phyloP scores from a whole-genome alignment of 2,797 vertebrate genomes.

The Micropoecilia bifurca region DNA sequence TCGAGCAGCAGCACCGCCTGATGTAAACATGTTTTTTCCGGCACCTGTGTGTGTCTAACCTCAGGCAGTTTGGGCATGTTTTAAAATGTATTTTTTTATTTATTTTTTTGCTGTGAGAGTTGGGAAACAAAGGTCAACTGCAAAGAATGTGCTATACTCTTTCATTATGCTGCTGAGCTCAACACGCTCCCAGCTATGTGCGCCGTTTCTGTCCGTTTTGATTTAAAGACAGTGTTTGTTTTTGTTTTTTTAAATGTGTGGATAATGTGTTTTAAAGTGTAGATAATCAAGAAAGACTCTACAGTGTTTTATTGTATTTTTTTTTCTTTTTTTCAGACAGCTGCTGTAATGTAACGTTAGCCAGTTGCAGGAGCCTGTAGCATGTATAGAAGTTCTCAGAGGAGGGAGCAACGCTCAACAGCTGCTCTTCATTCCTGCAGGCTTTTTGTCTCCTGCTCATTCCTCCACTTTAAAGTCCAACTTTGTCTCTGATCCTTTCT shows the following conservation, averaged over 20 bases:
- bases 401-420: slow-evolving; percentile 68
- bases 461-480: slow-evolving; percentile 47
- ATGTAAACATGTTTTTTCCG: slow-evolving; percentile 38
- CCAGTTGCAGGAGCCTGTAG: slow-evolving; percentile 58
- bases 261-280: slow-evolving; percentile 11
- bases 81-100: slow-evolving; percentile 21
- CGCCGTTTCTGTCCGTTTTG: slow-evolving; percentile 19
- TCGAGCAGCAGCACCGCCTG: slow-evolving; percentile 7
- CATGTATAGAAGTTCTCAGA: slow-evolving; percentile 60
- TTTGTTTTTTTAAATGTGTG: slow-evolving; percentile 10
- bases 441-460: slow-evolving; percentile 46
- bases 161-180: slow-evolving; percentile 36
- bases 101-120: slow-evolving; percentile 32
- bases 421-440: slow-evolving; percentile 66
- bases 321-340: slow-evolving; percentile 49
- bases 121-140: slow-evolving; percentile 50
- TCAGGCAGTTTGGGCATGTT: slow-evolving; percentile 27
- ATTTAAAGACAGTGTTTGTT: slow-evolving; percentile 1
- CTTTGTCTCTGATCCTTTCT: slow-evolving; percentile 47
- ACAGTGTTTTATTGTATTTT: slow-evolving; percentile 1
- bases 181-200: slow-evolving; percentile 45
- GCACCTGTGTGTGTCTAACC: slow-evolving; percentile 26
- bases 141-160: slow-evolving; percentile 34
- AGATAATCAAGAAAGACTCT: slow-evolving; percentile 26
- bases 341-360: slow-evolving; percentile 63